Evolutionary conservation across 2,113 vertebrate species (phyloP).

Genomic region (Clupea harengus): DNA sequence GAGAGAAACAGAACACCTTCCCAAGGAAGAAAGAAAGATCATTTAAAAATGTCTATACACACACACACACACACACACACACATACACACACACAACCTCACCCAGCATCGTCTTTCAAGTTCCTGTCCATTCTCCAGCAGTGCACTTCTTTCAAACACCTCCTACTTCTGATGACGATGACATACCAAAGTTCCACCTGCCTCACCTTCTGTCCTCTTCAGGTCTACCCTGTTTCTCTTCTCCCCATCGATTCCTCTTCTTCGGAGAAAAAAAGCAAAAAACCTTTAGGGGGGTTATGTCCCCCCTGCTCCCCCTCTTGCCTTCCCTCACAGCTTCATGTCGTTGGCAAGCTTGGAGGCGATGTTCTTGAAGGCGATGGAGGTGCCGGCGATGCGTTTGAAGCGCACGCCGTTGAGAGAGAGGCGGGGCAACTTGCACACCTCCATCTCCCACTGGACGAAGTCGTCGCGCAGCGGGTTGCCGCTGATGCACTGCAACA

Average conservation of each 20-base stretch:
- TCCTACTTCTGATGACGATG: background rate
- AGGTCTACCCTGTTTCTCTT: background rate
- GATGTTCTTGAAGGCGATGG: slow-evolving; percentile 88
- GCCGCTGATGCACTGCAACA: slow-evolving; percentile 79
- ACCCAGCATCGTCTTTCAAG: slow-evolving; percentile 26
- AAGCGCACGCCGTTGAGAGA: slow-evolving; percentile 92
- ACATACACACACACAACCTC: slow-evolving; percentile 1
- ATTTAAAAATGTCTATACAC: slow-evolving; percentile 47
- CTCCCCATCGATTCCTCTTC: background rate
- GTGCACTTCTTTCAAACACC: background rate
- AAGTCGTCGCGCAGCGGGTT: slow-evolving; percentile 75
- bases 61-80: slow-evolving; percentile 37
- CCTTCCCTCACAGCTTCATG: slow-evolving; percentile 79
- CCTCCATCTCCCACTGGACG: slow-evolving; percentile 99
- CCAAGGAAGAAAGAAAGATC: slow-evolving; percentile 33
- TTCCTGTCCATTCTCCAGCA: slow-evolving; percentile 12
- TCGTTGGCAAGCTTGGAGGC: slow-evolving; percentile 85
- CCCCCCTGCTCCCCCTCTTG: background rate
- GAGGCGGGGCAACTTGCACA: slow-evolving; percentile 93
- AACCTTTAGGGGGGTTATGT: background rate
- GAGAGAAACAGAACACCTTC: slow-evolving; percentile 34
- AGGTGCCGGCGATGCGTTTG: slow-evolving; percentile 84
- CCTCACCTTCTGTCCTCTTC: background rate
- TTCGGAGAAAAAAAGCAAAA: background rate
- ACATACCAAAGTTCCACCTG: background rate